Base-by-base conservation (phyloP, 2,113 vertebrate species). In the Pteronura brasiliensis region DNA sequence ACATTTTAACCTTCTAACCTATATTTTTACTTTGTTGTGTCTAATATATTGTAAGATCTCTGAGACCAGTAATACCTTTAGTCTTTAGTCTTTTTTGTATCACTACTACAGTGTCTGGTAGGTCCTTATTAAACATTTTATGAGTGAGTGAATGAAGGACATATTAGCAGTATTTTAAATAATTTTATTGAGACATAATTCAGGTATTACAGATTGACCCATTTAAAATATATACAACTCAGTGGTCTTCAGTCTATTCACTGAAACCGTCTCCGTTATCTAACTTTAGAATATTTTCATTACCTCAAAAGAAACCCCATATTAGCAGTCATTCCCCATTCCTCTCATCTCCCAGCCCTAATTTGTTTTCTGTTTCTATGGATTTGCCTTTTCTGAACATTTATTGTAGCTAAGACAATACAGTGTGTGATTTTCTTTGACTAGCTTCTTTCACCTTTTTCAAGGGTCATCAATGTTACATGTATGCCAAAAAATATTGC, bases 251-350 rank as follows among this genome's bases (percentile, higher is more conserved):
- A 52, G 47, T 82, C 57, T 82, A 42, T n/a, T 67, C 59, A 21
- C 29, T 57, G 63, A 82, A 77, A 39, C 52, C 3, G 10, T 83
- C 61, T 69, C 59, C 13, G 36, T 18, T 82, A 31, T 21, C 29
- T 74, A 87, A 88, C 87, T 82, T 92, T n/a, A 92, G 69, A 59
- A 89, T 42, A 69, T 69, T 69, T 89, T 89, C 34, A 69, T 85
- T 72, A 67, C 55, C 65, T 71, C 34, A 42, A 36, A 95, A 86
- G 61, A 80, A 90, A 65, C 52, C 11, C n/a, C 5, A 29, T 57
- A 36, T 44, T 71, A 76, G 69, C 5, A 59, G 20, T 69, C 34
- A 83, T n/a, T 90, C 15, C 44, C 13, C 10, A 15, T 93, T 85
- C 5, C 42, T 85, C 63, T 12, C 47, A 49, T 72, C 42, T 12